Percentiles rank a stretch among this genome's conserved stretches.
These are phyloP conservation scores for Tachycineta bicolor DNA, from an alignment of 2,113 vertebrate genomes.

Conservation along the genomic window DNA sequence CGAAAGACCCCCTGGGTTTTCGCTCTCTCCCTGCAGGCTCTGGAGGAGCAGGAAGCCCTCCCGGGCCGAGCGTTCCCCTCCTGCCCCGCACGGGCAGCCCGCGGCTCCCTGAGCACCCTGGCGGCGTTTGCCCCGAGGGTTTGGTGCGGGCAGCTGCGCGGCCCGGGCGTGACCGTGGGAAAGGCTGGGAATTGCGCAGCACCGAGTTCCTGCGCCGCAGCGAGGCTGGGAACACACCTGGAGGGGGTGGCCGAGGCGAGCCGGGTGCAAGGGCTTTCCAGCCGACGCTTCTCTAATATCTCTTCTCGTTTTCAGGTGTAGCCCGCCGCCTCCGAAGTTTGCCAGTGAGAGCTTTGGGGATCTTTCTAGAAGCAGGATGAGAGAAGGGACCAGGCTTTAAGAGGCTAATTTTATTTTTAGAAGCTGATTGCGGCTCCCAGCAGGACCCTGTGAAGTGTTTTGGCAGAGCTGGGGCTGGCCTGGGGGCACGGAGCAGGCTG, in stretches of 20 bases:
- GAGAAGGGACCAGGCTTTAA: not conserved
- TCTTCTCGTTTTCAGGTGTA: not conserved
- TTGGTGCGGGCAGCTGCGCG: rapidly evolving
- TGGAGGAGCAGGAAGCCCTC: not conserved
- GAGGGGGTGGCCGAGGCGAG: not conserved
- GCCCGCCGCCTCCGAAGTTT: rapidly evolving
- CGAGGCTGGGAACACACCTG: rapidly evolving
- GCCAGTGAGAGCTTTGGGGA: not conserved
- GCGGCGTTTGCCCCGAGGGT: rapidly evolving
- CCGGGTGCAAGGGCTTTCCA: not conserved
- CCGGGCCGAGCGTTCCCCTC: rapidly evolving
- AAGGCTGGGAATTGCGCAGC: not conserved
- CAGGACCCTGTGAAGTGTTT: not conserved
- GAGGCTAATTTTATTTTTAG: not conserved
- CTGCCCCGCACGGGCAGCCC: rapidly evolving
- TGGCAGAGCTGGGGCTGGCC: not conserved
- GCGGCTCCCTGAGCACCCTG: rapidly evolving
- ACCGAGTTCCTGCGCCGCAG: rapidly evolving
- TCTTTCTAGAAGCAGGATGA: not conserved
- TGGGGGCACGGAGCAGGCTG: not conserved
- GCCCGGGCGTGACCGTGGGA: rapidly evolving
- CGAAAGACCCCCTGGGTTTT: not conserved
- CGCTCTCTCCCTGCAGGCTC: conserved; percentile 39
- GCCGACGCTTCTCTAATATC: not conserved
- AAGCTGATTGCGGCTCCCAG: not conserved